Percentiles rank a stretch among this genome's conserved stretches.
Evolutionary conservation across 2,113 vertebrate species (phyloP).

Genomic region (Pseudorasbora parva): DNA sequence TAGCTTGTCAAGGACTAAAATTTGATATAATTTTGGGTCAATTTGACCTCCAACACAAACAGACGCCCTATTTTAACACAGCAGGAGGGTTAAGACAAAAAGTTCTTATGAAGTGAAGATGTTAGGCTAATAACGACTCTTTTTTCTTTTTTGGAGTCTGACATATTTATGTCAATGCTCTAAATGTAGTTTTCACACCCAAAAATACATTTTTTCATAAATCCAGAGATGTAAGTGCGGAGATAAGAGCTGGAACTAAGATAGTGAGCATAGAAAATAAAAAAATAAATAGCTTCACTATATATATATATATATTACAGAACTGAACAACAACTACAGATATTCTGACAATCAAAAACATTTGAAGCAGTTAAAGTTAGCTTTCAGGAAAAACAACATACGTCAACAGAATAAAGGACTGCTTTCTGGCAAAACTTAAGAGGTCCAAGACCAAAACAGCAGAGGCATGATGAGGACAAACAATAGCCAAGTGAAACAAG

Average conservation of each 20-base stretch:
- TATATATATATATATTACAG: background rate
- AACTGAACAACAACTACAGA: background rate
- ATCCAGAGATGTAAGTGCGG: constrained; percentile 12
- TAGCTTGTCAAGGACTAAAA: background rate
- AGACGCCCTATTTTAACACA: background rate
- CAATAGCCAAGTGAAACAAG: constrained; percentile 1
- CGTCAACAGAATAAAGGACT: constrained; percentile 1
- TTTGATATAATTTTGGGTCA: background rate
- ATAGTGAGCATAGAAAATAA: background rate
- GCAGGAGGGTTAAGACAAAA: constrained; percentile 1
- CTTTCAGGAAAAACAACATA: constrained; percentile 11
- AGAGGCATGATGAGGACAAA: constrained; percentile 18
- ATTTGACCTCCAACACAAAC: background rate
- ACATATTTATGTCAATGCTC: constrained; percentile 9
- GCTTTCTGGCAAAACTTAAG: constrained; percentile 11
- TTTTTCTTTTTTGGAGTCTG: no score
- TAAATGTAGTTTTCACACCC: constrained; percentile 39
- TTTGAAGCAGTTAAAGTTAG: background rate
- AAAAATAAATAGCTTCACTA: background rate
- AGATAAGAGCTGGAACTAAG: constrained; percentile 14
- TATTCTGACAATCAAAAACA: constrained; percentile 12
- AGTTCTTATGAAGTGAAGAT: constrained; percentile 23
- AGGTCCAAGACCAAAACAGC: constrained; percentile 24
- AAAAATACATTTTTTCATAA: background rate
- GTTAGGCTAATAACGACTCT: constrained; percentile 26